Evolutionary conservation across 2,113 vertebrate genomes (phyloP).

Genomic region (Mus spicilegus): DNA sequence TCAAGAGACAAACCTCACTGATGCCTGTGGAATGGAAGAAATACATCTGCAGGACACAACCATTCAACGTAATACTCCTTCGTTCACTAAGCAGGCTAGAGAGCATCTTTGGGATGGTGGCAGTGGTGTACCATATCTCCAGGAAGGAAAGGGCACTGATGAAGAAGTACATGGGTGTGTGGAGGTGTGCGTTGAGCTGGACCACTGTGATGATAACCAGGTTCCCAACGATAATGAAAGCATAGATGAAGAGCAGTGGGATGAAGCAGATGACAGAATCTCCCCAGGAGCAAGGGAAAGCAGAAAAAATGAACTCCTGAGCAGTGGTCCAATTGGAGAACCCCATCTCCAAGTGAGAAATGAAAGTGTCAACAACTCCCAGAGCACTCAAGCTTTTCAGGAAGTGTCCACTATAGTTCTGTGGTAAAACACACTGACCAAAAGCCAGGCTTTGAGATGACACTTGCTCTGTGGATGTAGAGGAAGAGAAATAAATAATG

Average conservation of each 20-base stretch:
- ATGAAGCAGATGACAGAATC: slow-evolving; percentile 69
- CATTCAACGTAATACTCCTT: slow-evolving; percentile 67
- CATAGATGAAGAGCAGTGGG: slow-evolving; percentile 64
- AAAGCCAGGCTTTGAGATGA: neutral
- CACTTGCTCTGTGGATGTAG: neutral
- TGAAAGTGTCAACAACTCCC: neutral
- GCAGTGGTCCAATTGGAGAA: slow-evolving; percentile 17
- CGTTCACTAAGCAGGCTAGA: slow-evolving; percentile 46
- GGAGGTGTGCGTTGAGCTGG: slow-evolving; percentile 57
- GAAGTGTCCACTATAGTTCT: neutral
- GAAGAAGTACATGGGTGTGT: slow-evolving; percentile 78
- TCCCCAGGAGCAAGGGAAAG: slow-evolving; percentile 66
- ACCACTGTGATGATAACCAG: slow-evolving; percentile 70
- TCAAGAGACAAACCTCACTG: slow-evolving; percentile 68
- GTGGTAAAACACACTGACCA: neutral
- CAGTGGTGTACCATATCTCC: slow-evolving; percentile 77
- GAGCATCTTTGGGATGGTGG: slow-evolving; percentile 70
- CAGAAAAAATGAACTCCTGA: slow-evolving; percentile 68
- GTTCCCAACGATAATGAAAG: slow-evolving; percentile 71
- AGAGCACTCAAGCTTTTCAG: neutral
- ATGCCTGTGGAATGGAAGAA: slow-evolving; percentile 74
- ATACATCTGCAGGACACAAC: slow-evolving; percentile 70
- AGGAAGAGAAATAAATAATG: neutral
- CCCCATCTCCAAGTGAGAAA: slow-evolving; percentile 47
- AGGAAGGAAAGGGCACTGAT: slow-evolving; percentile 69